Conservation (phyloP, 2,888 invertebrate genomes). For the Drosophila quasianomalipes region DNA sequence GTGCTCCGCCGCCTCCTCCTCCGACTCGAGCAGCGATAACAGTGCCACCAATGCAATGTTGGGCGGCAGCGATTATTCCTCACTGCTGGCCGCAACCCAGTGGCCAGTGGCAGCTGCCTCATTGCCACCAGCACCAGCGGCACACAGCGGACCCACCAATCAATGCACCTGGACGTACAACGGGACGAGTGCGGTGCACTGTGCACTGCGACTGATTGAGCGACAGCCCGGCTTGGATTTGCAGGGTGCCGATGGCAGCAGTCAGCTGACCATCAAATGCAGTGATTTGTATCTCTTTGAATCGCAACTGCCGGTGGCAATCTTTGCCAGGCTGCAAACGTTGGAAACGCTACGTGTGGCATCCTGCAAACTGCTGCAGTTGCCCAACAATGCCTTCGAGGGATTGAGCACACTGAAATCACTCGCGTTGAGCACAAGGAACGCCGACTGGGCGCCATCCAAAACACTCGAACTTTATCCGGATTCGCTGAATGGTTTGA, state of each 20-base stretch:
- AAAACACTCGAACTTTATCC: conserved; percentile 91
- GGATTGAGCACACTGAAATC: conserved; percentile 90
- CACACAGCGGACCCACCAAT: conserved; percentile 75
- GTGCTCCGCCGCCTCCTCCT: conserved; percentile 11
- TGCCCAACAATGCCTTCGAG: conserved; percentile 91
- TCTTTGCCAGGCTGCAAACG: conserved; percentile 89
- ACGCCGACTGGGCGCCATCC: conserved; percentile 91
- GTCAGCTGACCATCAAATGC: conserved; percentile 91
- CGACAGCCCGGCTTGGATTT: conserved; percentile 87
- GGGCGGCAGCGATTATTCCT: conserved; percentile 66
- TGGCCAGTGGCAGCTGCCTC: conserved; percentile 37
- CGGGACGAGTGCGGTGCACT: conserved; percentile 87
- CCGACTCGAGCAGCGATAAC: conserved; percentile 33
- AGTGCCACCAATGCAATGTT: conserved; percentile 66
- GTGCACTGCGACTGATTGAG: conserved; percentile 90
- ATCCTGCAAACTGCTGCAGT: conserved; percentile 92
- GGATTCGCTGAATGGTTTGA: conserved; percentile 91
- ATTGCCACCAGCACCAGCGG: conserved; percentile 38
- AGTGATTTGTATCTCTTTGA: conserved; percentile 93
- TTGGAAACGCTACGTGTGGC: conserved; percentile 91
- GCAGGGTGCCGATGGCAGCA: conserved; percentile 89
- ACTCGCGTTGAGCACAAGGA: conserved; percentile 91
- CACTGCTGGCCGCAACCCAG: conserved; percentile 53
- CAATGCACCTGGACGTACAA: conserved; percentile 86
- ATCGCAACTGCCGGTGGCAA: conserved; percentile 91